A percentile compares a stretch with the other conserved stretches of the same genome.
Evolutionary conservation across 2,797 vertebrate species (phyloP).

Genomic region (Martes flavigula): DNA sequence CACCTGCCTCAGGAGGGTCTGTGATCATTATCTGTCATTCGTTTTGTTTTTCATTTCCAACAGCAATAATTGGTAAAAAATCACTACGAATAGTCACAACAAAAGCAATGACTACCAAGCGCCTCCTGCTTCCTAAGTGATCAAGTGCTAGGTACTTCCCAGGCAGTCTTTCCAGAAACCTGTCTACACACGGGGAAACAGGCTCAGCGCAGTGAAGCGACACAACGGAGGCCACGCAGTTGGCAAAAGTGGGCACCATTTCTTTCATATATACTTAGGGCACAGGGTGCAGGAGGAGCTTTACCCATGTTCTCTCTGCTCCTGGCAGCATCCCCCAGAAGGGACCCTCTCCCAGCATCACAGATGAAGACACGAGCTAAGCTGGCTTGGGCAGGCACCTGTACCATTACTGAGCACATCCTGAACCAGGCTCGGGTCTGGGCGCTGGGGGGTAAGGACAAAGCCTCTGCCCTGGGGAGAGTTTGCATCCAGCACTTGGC

Average conservation of each 20-base stretch:
- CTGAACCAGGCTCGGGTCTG: slow-evolving; percentile 38
- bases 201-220: background rate
- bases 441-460: background rate
- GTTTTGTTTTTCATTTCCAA: background rate
- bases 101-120: background rate
- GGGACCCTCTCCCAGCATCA: background rate
- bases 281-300: background rate
- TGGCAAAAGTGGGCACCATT: background rate
- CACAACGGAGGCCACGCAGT: background rate
- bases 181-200: background rate
- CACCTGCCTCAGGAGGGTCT: background rate
- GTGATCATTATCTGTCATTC: background rate
- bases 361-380: background rate
- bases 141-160: background rate
- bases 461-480: background rate
- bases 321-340: background rate
- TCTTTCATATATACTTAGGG: background rate
- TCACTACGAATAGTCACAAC: background rate
- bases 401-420: slow-evolving; percentile 54
- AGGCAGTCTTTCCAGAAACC: background rate
- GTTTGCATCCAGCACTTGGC: background rate
- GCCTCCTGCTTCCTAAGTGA: background rate
- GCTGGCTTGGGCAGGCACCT: background rate
- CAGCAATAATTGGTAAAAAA: background rate
- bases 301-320: background rate